These are phyloP conservation scores for Pongo abelii DNA, from an alignment of 2,113 vertebrate genomes.

Conservation along the genomic window DNA sequence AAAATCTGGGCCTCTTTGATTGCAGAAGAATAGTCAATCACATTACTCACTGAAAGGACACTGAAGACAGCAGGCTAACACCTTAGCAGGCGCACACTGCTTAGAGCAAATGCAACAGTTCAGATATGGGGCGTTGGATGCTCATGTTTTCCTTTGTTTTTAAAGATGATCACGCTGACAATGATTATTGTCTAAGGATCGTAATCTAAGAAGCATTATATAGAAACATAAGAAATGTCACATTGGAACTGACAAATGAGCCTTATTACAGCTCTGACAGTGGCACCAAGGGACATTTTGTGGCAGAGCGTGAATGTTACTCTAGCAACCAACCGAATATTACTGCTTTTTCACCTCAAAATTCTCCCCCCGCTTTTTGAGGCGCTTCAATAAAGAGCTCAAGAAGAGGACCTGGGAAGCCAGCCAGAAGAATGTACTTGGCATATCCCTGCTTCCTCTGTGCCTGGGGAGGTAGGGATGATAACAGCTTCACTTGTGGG, in stretches of 20 bases:
- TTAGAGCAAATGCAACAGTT: background rate
- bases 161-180: slow-evolving; percentile 31
- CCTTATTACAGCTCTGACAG: slow-evolving; percentile 45
- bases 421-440: background rate
- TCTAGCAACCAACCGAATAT: slow-evolving; percentile 50
- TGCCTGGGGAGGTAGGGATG: background rate
- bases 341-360: slow-evolving; percentile 40
- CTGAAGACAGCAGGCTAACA: background rate
- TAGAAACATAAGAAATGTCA: slow-evolving; percentile 61
- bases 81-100: background rate
- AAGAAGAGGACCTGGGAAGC: background rate
- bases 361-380: background rate
- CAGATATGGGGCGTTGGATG: background rate
- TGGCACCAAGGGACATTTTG: slow-evolving; percentile 48
- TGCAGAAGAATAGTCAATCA: background rate
- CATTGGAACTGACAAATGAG: slow-evolving; percentile 44
- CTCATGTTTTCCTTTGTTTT: slow-evolving; percentile 50
- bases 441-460: background rate
- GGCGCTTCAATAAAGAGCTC: slow-evolving; percentile 40
- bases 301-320: slow-evolving; percentile 3
- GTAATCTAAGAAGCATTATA: slow-evolving; percentile 56
- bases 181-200: slow-evolving; percentile 47
- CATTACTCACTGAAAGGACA: accelerated
- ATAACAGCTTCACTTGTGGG: background rate
- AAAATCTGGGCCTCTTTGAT: background rate